Evolutionary conservation across 2,113 vertebrate genomes (phyloP).

Genomic region (Hassar affinis): DNA sequence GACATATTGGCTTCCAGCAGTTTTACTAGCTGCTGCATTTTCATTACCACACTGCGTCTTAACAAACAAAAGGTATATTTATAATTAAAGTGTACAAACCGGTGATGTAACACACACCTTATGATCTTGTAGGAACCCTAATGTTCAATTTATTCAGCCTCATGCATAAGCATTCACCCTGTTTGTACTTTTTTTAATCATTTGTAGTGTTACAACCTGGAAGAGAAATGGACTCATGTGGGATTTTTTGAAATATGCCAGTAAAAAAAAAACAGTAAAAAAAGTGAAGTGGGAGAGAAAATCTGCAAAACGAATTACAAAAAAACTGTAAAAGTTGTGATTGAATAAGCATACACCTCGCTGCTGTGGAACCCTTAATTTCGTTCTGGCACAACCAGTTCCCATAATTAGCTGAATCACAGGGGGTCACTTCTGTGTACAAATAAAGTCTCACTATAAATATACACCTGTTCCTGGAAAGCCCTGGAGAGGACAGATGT

Average conservation of each 20-base stretch:
- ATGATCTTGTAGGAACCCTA: not conserved
- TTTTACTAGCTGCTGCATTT: not conserved
- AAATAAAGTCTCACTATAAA: conserved; percentile 1
- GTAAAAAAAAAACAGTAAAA: not conserved
- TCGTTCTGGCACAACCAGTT: not conserved
- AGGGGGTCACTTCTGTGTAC: not conserved
- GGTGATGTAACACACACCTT: not conserved
- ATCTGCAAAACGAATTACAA: not conserved
- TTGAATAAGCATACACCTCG: not conserved
- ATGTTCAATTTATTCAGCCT: not conserved
- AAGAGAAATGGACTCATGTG: not conserved
- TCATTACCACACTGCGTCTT: not conserved
- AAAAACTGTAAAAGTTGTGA: not conserved
- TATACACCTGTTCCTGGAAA: conserved; percentile 12
- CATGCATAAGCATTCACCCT: not conserved
- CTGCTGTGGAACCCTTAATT: not conserved
- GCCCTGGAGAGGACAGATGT: not conserved
- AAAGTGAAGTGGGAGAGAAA: not conserved
- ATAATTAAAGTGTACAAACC: not conserved
- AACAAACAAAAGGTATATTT: not conserved
- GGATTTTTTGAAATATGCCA: not conserved
- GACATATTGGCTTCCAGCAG: not conserved
- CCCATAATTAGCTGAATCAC: not conserved
- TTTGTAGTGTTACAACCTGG: not conserved
- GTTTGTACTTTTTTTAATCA: not conserved